These are phyloP conservation scores for Meteorus colon DNA, from an alignment of 2,888 invertebrate species.

Conservation along the genomic window DNA sequence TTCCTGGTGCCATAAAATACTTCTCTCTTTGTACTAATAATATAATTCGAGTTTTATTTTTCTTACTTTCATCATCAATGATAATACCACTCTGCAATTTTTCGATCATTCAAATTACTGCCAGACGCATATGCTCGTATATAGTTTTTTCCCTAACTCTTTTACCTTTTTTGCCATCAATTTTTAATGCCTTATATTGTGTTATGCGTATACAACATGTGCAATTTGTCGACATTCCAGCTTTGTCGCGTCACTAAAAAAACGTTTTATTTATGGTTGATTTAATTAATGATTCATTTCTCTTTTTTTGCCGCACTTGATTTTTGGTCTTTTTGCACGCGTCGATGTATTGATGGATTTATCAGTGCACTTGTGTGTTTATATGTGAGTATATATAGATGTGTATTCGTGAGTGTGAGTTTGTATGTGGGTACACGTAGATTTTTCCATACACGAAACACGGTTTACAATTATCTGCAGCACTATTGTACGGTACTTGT, in stretches of 20 bases:
- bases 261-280: neutral
- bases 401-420: constrained; percentile 37
- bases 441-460: constrained; percentile 39
- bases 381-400: constrained; percentile 46
- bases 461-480: constrained; percentile 58
- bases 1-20: constrained; percentile 35
- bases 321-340: constrained; percentile 28
- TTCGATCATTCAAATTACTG: constrained; percentile 17
- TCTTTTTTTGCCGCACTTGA: constrained; percentile 19
- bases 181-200: constrained; percentile 55
- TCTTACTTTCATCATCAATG: constrained; percentile 37
- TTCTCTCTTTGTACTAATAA: constrained; percentile 35
- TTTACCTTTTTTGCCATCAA: constrained; percentile 52
- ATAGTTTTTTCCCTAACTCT: constrained; percentile 1
- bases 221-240: constrained; percentile 49
- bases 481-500: constrained; percentile 53
- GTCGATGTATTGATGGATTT: constrained; percentile 43
- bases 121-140: constrained; percentile 31
- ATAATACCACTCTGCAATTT: constrained; percentile 23
- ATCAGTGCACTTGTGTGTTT: constrained; percentile 43
- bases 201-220: constrained; percentile 67
- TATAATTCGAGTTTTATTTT: constrained; percentile 28
- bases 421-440: constrained; percentile 42
- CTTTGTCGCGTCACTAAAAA: neutral
- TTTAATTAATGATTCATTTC: constrained; percentile 20